Evolutionary conservation across 2,888 invertebrate genomes (phyloP), one percentile per base, ranked within the genome.

Genomic region (Ectobius pallidus): DNA sequence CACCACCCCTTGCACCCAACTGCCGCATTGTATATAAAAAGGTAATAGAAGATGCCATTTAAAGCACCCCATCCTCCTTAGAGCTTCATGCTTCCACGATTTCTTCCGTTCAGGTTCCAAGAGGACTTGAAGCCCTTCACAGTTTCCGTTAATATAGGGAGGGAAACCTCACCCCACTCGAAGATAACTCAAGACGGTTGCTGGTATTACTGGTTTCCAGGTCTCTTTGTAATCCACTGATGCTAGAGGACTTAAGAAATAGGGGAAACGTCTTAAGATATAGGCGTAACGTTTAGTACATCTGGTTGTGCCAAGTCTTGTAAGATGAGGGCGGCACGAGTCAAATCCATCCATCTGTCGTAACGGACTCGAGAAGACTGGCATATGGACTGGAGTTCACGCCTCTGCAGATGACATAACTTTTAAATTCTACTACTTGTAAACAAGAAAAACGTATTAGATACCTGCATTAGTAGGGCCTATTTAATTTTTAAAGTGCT

Each of bases 61-160:
- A 69, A 49, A 49, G 25, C n/a, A 20, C 30, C 69, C 49, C 69
- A 52, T 22, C 52, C 39, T 39, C 25, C n/a, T 49, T 11, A 46
- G 27, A 11, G 30, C 61, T 30, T 61, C 34, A 11, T 42, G 4
- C 42, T 63, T 52, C n/a, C 25, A 25, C 14, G 52, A 14, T 25
- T 52, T 25, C 44, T 4, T 42, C 9, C 27, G 11, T 52, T 32
- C 61, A 2, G 22, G 39, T 65, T 65, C 65, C 42, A 16, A n/a
- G 22, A 32, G 65, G 65, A 65, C 22, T 65, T 65, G 42, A 65
- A 44, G 65, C 65, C 20, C 69, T 49, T 34, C 46, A 16, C 52
- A 52, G 49, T 69, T 69, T 69, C 69, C 69, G 69, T 69, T 69
- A 69, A 69, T 52, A 52, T 55, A 52, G 32, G 20, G 16, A 25